These are phyloP conservation scores for Psettodes erumei DNA, from an alignment of 2,113 vertebrate genomes.

Conservation along the genomic window DNA sequence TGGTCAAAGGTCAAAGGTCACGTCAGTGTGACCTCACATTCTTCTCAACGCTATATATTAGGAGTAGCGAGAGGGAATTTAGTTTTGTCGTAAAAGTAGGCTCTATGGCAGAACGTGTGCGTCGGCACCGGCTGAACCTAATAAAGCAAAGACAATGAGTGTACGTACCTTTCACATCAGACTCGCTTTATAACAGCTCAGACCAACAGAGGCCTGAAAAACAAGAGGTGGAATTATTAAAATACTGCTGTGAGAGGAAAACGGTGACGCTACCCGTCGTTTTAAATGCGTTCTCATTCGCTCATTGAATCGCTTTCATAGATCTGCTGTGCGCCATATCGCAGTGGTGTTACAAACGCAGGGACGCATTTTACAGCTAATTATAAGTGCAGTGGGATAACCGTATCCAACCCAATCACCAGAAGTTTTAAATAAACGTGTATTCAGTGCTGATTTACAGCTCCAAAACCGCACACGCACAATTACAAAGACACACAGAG, in stretches of 20 bases:
- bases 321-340: neutral
- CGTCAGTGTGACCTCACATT: too few relatives aligned
- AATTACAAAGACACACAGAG: constrained; percentile 68
- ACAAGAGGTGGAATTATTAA: too few relatives aligned
- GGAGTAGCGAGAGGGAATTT: too few relatives aligned
- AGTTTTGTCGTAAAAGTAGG: too few relatives aligned
- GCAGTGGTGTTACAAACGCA: constrained; percentile 2
- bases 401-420: constrained; percentile 26
- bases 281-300: neutral
- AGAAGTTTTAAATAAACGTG: constrained; percentile 65
- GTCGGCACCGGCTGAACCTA: too few relatives aligned
- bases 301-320: neutral
- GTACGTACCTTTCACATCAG: too few relatives aligned
- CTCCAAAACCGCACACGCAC: constrained; percentile 42
- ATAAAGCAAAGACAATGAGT: too few relatives aligned
- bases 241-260: neutral
- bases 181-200: neutral
- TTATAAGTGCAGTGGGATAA: constrained; percentile 38
- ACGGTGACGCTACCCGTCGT: neutral
- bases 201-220: neutral
- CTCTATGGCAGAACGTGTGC: too few relatives aligned
- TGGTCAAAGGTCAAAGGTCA: too few relatives aligned
- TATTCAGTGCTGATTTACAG: constrained; percentile 72
- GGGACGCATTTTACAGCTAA: constrained; percentile 24
- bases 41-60: too few relatives aligned